Percentiles rank a stretch among this genome's conserved stretches.
Evolutionary conservation across 2,888 invertebrate genomes (phyloP).

Genomic region (Caenorhabditis sp.): DNA sequence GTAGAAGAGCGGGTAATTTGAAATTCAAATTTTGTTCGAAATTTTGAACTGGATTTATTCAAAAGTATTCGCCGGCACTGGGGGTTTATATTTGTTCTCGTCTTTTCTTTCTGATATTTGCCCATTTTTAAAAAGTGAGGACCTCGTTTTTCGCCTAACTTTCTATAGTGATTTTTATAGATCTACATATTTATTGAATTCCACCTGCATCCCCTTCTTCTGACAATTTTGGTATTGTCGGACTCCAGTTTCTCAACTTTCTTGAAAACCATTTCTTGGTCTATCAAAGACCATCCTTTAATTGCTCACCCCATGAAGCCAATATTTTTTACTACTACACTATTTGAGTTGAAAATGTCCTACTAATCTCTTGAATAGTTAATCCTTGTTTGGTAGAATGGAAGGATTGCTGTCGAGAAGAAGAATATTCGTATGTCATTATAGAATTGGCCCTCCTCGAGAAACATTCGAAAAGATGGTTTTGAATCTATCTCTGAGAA

Average conservation of each 20-base stretch:
- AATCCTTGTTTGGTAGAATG: constrained; percentile 9
- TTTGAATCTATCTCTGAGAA: neutral
- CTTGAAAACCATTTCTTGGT: neutral
- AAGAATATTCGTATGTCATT: constrained; percentile 1
- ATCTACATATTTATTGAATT: no score
- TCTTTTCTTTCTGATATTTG: constrained; percentile 10
- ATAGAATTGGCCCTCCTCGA: neutral
- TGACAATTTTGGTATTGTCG: neutral
- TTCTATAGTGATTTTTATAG: no score
- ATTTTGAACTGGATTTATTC: constrained; percentile 9
- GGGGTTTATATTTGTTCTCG: neutral
- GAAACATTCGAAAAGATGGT: constrained; percentile 16
- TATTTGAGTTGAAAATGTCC: neutral
- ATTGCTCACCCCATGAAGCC: neutral
- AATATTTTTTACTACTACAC: neutral
- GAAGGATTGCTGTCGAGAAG: no score
- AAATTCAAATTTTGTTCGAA: constrained; percentile 39
- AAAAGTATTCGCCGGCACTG: no score
- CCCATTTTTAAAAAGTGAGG: neutral
- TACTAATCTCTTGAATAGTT: constrained; percentile 1
- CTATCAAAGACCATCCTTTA: constrained; percentile 21
- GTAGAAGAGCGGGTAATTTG: constrained; percentile 19
- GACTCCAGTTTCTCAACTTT: neutral
- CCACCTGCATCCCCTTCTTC: neutral
- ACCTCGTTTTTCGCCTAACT: no score